A percentile compares a stretch with the other conserved stretches of the same genome.
phyloP scores from a whole-genome alignment of 1,140 invertebrate species.

The Trachymyrmex septentrionalis region DNA sequence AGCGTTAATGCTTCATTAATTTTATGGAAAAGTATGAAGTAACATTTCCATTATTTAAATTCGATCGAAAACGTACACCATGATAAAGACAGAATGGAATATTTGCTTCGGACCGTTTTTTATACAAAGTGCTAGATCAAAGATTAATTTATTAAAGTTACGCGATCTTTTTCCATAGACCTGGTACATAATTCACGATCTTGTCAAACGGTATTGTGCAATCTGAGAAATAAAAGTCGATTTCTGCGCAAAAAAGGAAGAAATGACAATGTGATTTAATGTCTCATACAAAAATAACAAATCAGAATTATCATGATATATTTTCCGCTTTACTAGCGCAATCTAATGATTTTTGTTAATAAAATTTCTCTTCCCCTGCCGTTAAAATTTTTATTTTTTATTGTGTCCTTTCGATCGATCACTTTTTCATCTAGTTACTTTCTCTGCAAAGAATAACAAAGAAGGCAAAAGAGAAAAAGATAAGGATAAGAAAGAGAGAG shows the following conservation, averaged over 20 bases:
- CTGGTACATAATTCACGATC: not conserved
- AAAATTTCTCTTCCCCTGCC: not conserved
- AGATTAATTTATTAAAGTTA: slow-evolving; percentile 7
- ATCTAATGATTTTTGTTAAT: slow-evolving; percentile 9
- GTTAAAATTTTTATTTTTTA: slow-evolving; percentile 19
- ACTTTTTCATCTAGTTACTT: slow-evolving; percentile 21
- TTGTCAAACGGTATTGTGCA: not conserved
- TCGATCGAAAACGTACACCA: not conserved
- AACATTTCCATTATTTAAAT: not conserved
- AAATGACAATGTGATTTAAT: slow-evolving; percentile 28
- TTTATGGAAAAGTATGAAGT: not conserved
- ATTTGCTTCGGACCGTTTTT: not conserved
- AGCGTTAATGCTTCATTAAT: not conserved
- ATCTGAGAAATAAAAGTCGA: not conserved
- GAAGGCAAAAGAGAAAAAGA: not conserved
- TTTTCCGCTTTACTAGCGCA: not conserved
- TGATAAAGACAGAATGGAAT: not conserved
- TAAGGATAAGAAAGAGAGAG: not conserved
- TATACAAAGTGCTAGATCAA: not conserved
- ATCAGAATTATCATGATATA: slow-evolving; percentile 1
- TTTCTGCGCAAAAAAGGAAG: not conserved
- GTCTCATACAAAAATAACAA: not conserved
- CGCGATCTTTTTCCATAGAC: not conserved
- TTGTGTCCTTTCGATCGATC: slow-evolving; percentile 41
- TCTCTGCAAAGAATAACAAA: slow-evolving; percentile 25